phyloP scores from a whole-genome alignment of 2,113 vertebrate genomes.

The Cyphomyrus discorhynchus region DNA sequence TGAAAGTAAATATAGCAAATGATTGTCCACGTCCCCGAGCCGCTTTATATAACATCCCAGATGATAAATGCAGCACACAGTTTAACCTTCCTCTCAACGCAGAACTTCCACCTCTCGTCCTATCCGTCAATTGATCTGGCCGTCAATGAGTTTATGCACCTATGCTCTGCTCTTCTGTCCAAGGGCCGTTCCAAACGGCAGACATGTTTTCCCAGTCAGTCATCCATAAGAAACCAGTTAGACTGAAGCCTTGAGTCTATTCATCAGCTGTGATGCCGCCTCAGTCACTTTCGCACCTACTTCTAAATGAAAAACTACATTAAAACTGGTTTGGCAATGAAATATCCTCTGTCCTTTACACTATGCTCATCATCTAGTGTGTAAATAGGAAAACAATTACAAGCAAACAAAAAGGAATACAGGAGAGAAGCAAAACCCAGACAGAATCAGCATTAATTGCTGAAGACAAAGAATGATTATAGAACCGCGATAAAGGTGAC shows the following conservation, averaged over 20 bases:
- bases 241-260: not conserved
- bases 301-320: not conserved
- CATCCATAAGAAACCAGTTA: not conserved
- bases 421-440: not conserved
- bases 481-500: not conserved
- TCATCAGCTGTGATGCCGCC: not conserved
- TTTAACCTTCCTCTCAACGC: constrained; percentile 39
- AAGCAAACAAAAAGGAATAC: not conserved
- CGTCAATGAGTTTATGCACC: constrained; percentile 49
- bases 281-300: too few species aligned
- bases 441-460: not conserved
- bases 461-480: not conserved
- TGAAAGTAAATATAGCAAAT: constrained; percentile 30
- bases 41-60: not conserved
- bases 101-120: constrained; percentile 38
- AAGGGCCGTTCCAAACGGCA: constrained; percentile 34
- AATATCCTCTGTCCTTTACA: not conserved
- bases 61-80: constrained; percentile 28
- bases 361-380: not conserved
- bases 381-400: not conserved
- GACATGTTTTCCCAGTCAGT: not conserved
- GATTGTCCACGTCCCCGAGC: constrained; percentile 20
- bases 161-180: constrained; percentile 51
- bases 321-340: not conserved
- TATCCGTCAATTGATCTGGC: constrained; percentile 55